Percentiles rank a stretch among this genome's conserved stretches.
Evolutionary conservation across 2,888 invertebrate species (phyloP).

Genomic region (Brassicogethes aeneus): DNA sequence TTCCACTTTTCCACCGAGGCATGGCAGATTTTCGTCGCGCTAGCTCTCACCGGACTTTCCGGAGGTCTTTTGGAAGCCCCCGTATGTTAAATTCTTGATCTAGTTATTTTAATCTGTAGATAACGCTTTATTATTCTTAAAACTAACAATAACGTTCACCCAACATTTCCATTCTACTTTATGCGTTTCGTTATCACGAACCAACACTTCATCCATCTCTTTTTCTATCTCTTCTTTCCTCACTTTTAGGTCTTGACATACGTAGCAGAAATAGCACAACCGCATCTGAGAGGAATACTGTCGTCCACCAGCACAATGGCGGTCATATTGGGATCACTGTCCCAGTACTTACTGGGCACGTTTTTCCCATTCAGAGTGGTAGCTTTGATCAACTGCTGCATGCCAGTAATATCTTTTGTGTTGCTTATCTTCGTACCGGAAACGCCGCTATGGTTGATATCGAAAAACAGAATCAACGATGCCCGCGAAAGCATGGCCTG

Average conservation of each 20-base stretch:
- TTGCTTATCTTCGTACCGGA: conserved; percentile 68
- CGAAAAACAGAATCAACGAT: conserved; percentile 54
- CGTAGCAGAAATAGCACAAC: conserved; percentile 76
- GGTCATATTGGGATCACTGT: conserved; percentile 66
- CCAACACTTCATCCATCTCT: too few species aligned
- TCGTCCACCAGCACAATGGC: conserved; percentile 68
- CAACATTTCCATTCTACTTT: too few species aligned
- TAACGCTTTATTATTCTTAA: too few species aligned
- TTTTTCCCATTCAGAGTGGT: conserved; percentile 63
- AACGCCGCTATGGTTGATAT: conserved; percentile 72
- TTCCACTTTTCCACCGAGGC: conserved; percentile 57
- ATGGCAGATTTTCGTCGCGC: conserved; percentile 58
- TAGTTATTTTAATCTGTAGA: too few species aligned
- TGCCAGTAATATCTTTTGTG: conserved; percentile 55
- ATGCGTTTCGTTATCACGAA: too few species aligned
- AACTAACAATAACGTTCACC: too few species aligned
- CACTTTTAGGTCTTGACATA: conserved; percentile 62
- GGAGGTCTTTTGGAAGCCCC: conserved; percentile 77
- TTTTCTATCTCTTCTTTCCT: too few species aligned
- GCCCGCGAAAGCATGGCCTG: conserved; percentile 64
- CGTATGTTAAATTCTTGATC: conserved; percentile 45
- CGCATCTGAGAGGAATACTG: conserved; percentile 64
- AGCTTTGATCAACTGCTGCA: conserved; percentile 56
- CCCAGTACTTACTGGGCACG: conserved; percentile 66
- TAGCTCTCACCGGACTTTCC: conserved; percentile 63